Evolutionary conservation across 2,888 invertebrate species (phyloP).

Genomic region (Blera fallax): DNA sequence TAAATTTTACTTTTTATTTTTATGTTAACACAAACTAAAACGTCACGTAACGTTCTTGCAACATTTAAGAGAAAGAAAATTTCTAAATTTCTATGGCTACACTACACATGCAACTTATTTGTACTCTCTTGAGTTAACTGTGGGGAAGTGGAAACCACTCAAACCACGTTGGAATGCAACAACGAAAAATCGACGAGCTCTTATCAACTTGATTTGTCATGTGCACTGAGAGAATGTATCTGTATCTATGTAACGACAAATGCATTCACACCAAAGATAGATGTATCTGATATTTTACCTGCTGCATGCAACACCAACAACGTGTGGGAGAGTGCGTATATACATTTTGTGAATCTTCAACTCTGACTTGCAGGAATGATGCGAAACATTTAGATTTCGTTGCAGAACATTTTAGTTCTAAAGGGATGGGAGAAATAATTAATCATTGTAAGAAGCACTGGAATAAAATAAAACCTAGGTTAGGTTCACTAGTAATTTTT

Average conservation of each 20-base stretch:
- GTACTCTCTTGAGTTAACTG: neutral
- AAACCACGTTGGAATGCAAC: neutral
- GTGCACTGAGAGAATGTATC: conserved; percentile 13
- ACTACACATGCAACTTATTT: no score
- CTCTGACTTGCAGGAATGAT: neutral
- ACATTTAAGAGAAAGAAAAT: conserved; percentile 21
- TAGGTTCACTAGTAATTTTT: no score
- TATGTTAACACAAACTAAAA: neutral
- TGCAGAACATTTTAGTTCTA: no score
- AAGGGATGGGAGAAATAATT: no score
- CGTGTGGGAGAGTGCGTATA: neutral
- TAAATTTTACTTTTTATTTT: neutral
- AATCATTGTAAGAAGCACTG: no score
- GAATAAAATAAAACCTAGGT: no score
- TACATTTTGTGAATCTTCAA: neutral
- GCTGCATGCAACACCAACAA: neutral
- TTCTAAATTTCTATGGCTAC: neutral
- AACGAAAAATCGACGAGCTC: neutral
- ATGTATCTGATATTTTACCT: neutral
- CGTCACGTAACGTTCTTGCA: neutral
- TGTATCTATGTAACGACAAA: conserved; percentile 12
- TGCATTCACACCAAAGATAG: conserved; percentile 32
- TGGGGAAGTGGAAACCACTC: neutral
- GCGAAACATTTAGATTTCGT: neutral
- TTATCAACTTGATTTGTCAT: conserved; percentile 49